phyloP scores from a whole-genome alignment of 2,888 invertebrate genomes.

The Kryphioiulus occultus region DNA sequence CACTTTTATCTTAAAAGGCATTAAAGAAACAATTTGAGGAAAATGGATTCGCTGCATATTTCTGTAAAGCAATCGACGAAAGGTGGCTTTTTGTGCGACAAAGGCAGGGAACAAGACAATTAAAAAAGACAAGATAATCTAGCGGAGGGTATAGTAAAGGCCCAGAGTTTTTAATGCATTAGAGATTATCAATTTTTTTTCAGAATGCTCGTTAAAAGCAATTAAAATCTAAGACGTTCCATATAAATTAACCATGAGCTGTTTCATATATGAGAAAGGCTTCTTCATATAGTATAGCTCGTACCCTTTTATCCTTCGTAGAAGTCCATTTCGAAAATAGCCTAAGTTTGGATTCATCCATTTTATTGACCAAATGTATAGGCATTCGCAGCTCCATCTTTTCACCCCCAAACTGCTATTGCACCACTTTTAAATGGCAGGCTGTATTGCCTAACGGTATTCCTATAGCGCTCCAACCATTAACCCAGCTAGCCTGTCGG shows the following conservation, averaged over 20 bases:
- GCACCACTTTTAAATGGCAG: not conserved
- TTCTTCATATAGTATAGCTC: no score
- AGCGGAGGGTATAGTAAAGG: not conserved
- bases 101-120: not conserved
- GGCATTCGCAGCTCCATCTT: not conserved
- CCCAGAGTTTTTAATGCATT: not conserved
- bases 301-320: not conserved
- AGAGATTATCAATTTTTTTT: not conserved
- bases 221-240: not conserved
- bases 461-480: not conserved
- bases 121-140: conserved; percentile 18
- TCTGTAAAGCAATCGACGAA: not conserved
- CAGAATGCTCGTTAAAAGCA: not conserved
- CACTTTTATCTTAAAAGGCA: not conserved
- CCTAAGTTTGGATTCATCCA: not conserved
- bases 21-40: not conserved
- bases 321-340: not conserved
- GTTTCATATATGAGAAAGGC: not conserved
- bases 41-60: not conserved
- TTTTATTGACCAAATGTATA: not conserved
- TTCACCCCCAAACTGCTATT: not conserved
- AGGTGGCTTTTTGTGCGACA: not conserved
- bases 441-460: not conserved
- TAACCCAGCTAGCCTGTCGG: not conserved
- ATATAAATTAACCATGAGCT: not conserved